Conservation (phyloP, 2,113 vertebrate species). For the Suricata suricatta region DNA sequence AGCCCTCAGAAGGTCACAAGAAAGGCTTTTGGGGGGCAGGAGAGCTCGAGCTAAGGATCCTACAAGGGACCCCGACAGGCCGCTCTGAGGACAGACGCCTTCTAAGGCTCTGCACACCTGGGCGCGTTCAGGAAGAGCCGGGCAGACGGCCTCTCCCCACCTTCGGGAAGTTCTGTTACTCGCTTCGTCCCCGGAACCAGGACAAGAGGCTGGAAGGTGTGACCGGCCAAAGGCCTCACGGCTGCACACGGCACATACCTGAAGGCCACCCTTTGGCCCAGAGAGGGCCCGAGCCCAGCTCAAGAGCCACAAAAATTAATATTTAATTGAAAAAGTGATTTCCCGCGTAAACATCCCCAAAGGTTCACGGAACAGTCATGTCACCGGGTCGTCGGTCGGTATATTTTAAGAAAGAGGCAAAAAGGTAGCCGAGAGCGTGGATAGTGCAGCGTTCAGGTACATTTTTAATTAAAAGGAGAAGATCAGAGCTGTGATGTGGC, state of each 20-base stretch:
- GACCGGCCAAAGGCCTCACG: not conserved
- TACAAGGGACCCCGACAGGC: not conserved
- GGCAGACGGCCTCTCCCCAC: not conserved
- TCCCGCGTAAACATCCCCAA: not conserved
- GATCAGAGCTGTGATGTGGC: constrained; percentile 82
- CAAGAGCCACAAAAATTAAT: constrained; percentile 2
- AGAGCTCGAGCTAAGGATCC: not conserved
- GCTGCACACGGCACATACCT: rapidly evolving
- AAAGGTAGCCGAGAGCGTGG: constrained; percentile 52
- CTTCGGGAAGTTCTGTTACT: not conserved
- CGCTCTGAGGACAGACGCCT: not conserved
- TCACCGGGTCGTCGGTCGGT: not conserved
- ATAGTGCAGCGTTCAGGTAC: constrained; percentile 82
- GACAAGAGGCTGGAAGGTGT: too few relatives aligned
- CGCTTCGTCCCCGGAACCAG: not conserved
- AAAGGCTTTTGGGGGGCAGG: not conserved
- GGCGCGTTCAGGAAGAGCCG: too few relatives aligned
- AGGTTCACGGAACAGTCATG: not conserved
- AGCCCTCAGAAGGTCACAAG: not conserved
- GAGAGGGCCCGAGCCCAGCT: not conserved
- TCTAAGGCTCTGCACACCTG: not conserved
- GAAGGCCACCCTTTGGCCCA: not conserved
- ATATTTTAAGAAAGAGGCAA: constrained; percentile 58
- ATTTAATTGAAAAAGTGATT: not conserved
- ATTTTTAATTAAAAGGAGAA: constrained; percentile 88